Evolutionary conservation across 1,140 invertebrate species (phyloP).

Genomic region (Saxidomus purpurata): DNA sequence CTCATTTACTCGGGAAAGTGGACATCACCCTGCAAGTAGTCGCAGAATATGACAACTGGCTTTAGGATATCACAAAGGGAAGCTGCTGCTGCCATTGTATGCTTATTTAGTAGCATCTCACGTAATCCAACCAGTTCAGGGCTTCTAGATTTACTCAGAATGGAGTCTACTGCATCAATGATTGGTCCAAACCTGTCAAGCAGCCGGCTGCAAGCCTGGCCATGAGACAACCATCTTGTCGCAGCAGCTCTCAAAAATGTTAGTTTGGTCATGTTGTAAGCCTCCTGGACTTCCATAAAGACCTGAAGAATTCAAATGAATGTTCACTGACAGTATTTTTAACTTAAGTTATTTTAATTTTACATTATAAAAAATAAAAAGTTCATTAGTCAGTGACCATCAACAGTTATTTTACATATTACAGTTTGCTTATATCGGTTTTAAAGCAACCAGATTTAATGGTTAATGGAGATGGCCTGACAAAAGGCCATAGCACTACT

Average conservation of each 20-base stretch:
- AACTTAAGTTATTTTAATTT: background rate
- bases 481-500: slow-evolving; percentile 26
- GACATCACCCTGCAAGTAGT: slow-evolving; percentile 35
- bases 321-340: background rate
- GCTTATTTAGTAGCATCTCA: slow-evolving; percentile 33
- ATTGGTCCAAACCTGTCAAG: slow-evolving; percentile 36
- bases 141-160: background rate
- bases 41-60: background rate
- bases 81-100: slow-evolving; percentile 39
- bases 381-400: background rate
- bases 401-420: background rate
- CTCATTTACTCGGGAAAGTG: slow-evolving; percentile 24
- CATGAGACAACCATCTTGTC: slow-evolving; percentile 57
- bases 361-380: background rate
- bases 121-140: slow-evolving; percentile 35
- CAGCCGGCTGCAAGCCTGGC: slow-evolving; percentile 27
- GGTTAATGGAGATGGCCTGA: background rate
- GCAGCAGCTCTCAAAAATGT: slow-evolving; percentile 25
- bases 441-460: background rate
- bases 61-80: slow-evolving; percentile 35
- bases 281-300: slow-evolving; percentile 36
- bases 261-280: background rate
- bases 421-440: background rate
- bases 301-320: slow-evolving; percentile 30
- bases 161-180: slow-evolving; percentile 32